Evolutionary conservation across 2,888 invertebrate genomes (phyloP).

Genomic region (Tenthredo scrophulariae): DNA sequence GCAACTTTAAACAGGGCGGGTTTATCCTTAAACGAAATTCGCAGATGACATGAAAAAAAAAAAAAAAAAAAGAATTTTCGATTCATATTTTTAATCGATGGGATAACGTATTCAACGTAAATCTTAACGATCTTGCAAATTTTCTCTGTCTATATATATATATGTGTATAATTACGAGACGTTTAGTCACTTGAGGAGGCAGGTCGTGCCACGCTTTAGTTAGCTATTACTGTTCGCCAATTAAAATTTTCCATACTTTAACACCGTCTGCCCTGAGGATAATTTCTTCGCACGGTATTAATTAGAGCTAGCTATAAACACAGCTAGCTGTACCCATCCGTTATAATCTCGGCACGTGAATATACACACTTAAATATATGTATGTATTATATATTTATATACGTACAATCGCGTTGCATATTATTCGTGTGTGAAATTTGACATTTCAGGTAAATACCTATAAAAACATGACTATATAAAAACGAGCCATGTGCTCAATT

Average conservation of each 20-base stretch:
- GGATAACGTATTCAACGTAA: too few relatives aligned
- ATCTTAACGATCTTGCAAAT: background rate
- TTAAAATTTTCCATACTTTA: constrained; percentile 34
- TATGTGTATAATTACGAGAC: constrained; percentile 3
- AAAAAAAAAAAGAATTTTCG: background rate
- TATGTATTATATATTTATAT: background rate
- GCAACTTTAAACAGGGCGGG: background rate
- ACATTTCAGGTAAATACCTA: too few relatives aligned
- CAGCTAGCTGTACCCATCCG: background rate
- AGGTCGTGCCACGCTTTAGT: background rate
- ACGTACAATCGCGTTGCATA: background rate
- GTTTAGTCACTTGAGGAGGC: constrained; percentile 17
- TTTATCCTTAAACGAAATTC: background rate
- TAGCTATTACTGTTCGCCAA: constrained; percentile 34
- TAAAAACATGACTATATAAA: too few relatives aligned
- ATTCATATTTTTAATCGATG: too few relatives aligned
- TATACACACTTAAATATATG: background rate
- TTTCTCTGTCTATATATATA: background rate
- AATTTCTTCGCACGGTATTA: constrained; percentile 34
- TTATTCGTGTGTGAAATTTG: background rate
- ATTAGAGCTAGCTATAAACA: constrained; percentile 18
- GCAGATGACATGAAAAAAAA: background rate
- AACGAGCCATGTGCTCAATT: background rate
- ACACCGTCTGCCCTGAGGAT: background rate
- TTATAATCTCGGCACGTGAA: background rate